Conservation (phyloP, 2,888 invertebrate genomes). For the Epinotia brunnichana region DNA sequence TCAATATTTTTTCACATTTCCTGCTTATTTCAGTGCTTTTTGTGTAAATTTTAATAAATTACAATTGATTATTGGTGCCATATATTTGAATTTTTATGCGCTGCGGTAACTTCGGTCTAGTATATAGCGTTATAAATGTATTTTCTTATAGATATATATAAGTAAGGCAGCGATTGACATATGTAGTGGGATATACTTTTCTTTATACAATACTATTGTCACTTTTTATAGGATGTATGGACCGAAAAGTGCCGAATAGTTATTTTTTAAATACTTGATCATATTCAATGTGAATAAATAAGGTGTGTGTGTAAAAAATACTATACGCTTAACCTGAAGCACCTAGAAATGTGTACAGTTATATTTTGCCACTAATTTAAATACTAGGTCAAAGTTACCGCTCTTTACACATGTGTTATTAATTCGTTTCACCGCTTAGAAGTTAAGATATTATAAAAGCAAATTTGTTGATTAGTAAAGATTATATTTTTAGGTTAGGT, state of each 20-base stretch:
- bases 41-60: background rate
- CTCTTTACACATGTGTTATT: constrained; percentile 28
- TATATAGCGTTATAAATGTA: background rate
- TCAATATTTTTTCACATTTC: background rate
- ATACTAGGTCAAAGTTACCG: constrained; percentile 43
- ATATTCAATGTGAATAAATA: constrained; percentile 16
- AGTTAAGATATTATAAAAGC: constrained; percentile 39
- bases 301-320: background rate
- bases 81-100: constrained; percentile 25
- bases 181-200: background rate
- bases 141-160: background rate
- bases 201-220: background rate
- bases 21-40: background rate
- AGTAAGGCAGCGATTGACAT: constrained; percentile 1
- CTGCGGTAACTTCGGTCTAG: constrained; percentile 27
- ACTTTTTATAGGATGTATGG: background rate
- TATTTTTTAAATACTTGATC: background rate
- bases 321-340: background rate
- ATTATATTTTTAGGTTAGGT: constrained; percentile 49
- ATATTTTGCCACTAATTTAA: constrained; percentile 26
- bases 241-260: too few relatives aligned
- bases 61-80: background rate
- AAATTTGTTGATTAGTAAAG: constrained; percentile 53
- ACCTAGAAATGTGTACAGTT: constrained; percentile 13
- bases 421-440: constrained; percentile 31